phyloP scores from a whole-genome alignment of 2,888 invertebrate species.

The Latheticus oryzae region DNA sequence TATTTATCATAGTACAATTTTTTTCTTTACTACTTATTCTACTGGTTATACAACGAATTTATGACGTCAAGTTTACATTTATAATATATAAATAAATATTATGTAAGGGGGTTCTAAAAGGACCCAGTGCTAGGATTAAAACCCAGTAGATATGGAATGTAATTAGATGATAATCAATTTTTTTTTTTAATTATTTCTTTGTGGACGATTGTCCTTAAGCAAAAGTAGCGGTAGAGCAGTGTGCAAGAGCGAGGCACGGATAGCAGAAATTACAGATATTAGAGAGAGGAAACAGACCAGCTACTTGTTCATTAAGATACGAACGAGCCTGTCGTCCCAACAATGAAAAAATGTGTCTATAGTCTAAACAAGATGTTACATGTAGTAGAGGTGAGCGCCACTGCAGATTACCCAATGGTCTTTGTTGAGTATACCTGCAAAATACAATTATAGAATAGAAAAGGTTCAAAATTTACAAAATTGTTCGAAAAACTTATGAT shows the following conservation, averaged over 20 bases:
- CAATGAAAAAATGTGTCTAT: constrained; percentile 58
- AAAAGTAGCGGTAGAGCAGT: constrained; percentile 55
- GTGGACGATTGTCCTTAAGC: constrained; percentile 43
- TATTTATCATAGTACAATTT: constrained; percentile 9
- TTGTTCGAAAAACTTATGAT: no score
- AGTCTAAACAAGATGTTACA: constrained; percentile 58
- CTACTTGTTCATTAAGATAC: constrained; percentile 62
- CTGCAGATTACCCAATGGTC: constrained; percentile 57
- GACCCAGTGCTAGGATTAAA: constrained; percentile 42
- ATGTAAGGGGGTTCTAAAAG: constrained; percentile 33
- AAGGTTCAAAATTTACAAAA: constrained; percentile 1
- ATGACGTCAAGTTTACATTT: constrained; percentile 42
- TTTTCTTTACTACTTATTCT: constrained; percentile 45
- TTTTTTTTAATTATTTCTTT: no score
- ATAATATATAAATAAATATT: constrained; percentile 34
- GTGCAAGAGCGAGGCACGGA: constrained; percentile 61
- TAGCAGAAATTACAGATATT: constrained; percentile 54
- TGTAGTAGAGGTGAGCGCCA: constrained; percentile 62
- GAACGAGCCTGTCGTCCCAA: constrained; percentile 66
- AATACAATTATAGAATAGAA: no score
- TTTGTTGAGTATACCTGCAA: constrained; percentile 44
- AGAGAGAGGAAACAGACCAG: constrained; percentile 64
- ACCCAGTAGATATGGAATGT: constrained; percentile 56
- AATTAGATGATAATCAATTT: constrained; percentile 46
- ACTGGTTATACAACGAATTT: constrained; percentile 48